Evolutionary conservation across 2,888 invertebrate species (phyloP).

Genomic region (Morinoia aosen): DNA sequence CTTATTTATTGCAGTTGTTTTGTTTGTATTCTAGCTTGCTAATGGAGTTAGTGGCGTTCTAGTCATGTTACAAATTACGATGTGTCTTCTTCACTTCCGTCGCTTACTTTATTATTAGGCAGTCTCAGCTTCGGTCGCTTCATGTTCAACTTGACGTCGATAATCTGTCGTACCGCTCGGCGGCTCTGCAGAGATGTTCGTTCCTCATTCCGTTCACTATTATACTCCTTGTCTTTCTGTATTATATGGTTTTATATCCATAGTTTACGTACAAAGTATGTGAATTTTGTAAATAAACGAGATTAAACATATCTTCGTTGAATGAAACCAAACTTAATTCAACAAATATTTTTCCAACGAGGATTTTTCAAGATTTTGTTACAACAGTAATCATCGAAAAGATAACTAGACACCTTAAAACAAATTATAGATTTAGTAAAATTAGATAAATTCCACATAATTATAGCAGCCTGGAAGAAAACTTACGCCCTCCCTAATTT

Average conservation of each 20-base stretch:
- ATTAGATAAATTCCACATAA: not conserved
- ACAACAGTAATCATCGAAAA: not conserved
- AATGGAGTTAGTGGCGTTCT: constrained; percentile 48
- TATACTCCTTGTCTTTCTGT: constrained; percentile 29
- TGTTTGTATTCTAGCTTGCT: constrained; percentile 26
- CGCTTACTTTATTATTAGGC: constrained; percentile 22
- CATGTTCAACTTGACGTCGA: not conserved
- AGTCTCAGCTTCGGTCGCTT: constrained; percentile 23
- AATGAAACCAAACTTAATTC: not conserved
- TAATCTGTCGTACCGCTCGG: not conserved
- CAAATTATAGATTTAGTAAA: not conserved
- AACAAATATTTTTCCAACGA: not conserved
- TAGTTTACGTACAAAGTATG: constrained; percentile 52
- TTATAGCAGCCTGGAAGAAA: not conserved
- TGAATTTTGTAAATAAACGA: constrained; percentile 44
- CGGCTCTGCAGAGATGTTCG: not conserved
- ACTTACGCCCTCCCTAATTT: not conserved
- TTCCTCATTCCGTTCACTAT: constrained; percentile 32
- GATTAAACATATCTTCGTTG: not conserved
- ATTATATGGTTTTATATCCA: constrained; percentile 41
- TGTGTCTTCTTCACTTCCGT: constrained; percentile 53
- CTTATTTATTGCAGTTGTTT: constrained; percentile 47
- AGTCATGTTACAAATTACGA: constrained; percentile 47
- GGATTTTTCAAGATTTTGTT: not conserved
- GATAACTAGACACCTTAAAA: not conserved